Percentiles rank a stretch among this genome's conserved stretches.
Conservation (phyloP, 2,888 invertebrate species). For the Metellina segmentata region DNA sequence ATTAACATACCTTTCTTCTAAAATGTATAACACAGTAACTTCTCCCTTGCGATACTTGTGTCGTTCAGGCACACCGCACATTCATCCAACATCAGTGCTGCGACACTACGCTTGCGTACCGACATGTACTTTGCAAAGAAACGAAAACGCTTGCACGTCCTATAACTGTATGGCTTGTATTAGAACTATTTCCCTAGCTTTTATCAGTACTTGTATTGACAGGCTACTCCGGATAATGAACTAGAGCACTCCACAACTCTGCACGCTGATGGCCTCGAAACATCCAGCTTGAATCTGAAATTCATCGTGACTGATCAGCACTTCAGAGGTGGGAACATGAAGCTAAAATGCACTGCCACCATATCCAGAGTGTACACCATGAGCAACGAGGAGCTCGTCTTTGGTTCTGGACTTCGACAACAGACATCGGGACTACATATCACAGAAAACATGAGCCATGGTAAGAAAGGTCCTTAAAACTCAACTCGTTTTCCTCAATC, state of each 20-base stretch:
- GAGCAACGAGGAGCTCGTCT: constrained; percentile 76
- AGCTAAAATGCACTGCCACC: constrained; percentile 76
- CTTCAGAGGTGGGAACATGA: constrained; percentile 76
- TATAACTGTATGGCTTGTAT: too few species aligned
- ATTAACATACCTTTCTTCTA: too few species aligned
- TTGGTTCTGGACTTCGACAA: constrained; percentile 70
- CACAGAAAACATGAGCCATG: constrained; percentile 76
- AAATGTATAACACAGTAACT: too few species aligned
- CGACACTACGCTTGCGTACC: too few species aligned
- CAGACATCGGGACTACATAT: constrained; percentile 70
- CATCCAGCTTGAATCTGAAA: constrained; percentile 76
- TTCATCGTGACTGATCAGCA: constrained; percentile 75
- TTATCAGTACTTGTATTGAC: neutral
- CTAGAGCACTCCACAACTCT: constrained; percentile 76
- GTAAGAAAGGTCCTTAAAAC: constrained; percentile 32
- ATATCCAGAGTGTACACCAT: constrained; percentile 77
- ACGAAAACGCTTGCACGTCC: too few species aligned
- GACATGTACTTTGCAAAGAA: too few species aligned
- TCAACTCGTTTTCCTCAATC: too few species aligned
- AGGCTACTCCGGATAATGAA: constrained; percentile 75
- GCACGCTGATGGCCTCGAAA: constrained; percentile 77
- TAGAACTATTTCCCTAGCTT: too few species aligned
- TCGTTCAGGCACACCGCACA: too few species aligned
- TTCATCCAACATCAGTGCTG: too few species aligned
- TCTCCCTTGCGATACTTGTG: too few species aligned